Percentiles rank a stretch among this genome's conserved stretches.
Conservation (phyloP, 2,888 invertebrate genomes). For the Cantharis flavilabris region DNA sequence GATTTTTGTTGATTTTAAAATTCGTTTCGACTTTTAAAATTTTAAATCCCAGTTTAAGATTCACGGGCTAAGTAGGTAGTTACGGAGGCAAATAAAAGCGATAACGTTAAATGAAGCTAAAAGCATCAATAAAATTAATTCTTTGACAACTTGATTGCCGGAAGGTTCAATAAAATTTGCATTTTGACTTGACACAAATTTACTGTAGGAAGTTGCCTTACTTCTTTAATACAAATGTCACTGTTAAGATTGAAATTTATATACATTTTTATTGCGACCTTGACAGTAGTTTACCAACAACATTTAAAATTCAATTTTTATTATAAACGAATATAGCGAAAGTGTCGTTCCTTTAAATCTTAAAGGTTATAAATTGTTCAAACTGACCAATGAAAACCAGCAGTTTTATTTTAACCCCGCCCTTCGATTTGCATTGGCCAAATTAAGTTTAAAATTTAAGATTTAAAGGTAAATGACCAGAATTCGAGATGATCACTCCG, state of each 20-base stretch:
- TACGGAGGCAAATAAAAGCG: not conserved
- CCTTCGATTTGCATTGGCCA: too few species aligned
- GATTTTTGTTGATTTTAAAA: not conserved
- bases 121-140: conserved; percentile 23
- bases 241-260: not conserved
- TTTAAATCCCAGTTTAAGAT: not conserved
- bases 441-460: too few species aligned
- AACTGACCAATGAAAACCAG: too few species aligned
- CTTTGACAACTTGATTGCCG: conserved; percentile 19
- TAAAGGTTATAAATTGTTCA: too few species aligned
- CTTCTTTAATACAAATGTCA: not conserved
- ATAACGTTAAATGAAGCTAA: conserved; percentile 10
- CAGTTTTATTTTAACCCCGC: too few species aligned
- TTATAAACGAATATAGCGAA: not conserved
- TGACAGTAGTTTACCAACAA: not conserved
- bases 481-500: not conserved
- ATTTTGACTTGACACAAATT: conserved; percentile 29
- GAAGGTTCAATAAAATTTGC: conserved; percentile 34
- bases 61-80: not conserved
- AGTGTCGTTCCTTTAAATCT: not conserved
- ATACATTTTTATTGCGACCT: conserved; percentile 1
- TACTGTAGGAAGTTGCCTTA: conserved; percentile 17
- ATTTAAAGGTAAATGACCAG: too few species aligned
- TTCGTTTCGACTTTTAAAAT: not conserved
- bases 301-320: not conserved